Conservation (phyloP, 2,888 invertebrate genomes). For the Cerastoderma edule region DNA sequence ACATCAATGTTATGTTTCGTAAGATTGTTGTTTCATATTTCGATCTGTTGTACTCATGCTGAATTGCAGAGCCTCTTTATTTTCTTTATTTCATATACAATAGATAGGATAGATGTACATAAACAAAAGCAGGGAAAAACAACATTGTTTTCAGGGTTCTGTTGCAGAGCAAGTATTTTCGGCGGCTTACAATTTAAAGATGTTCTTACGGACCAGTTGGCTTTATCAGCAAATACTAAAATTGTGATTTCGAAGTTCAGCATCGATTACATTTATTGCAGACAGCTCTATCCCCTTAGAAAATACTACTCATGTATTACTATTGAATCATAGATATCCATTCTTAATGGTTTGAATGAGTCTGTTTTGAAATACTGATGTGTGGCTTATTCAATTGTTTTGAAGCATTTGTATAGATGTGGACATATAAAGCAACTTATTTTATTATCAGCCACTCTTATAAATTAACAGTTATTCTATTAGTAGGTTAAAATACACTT, state of each 20-base stretch:
- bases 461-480: too few species aligned
- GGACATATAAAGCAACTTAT: too few species aligned
- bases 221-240: conserved; percentile 1
- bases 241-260: background rate
- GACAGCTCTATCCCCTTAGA: background rate
- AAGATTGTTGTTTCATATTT: too few species aligned
- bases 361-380: background rate
- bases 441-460: too few species aligned
- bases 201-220: background rate
- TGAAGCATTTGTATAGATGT: too few species aligned
- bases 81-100: too few species aligned
- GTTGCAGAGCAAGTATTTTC: conserved; percentile 9
- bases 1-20: too few species aligned
- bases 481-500: too few species aligned
- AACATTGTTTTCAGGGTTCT: conserved; percentile 15
- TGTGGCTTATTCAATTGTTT: background rate
- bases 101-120: too few species aligned
- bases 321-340: background rate
- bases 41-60: too few species aligned
- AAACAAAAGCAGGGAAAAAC: too few species aligned
- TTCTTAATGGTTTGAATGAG: background rate
- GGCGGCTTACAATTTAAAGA: background rate
- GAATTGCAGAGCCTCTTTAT: too few species aligned
- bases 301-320: background rate
- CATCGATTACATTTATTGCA: background rate